A percentile compares a stretch with the other conserved stretches of the same genome.
phyloP scores from a whole-genome alignment of 2,888 invertebrate genomes.

The Ernsta delagoae region DNA sequence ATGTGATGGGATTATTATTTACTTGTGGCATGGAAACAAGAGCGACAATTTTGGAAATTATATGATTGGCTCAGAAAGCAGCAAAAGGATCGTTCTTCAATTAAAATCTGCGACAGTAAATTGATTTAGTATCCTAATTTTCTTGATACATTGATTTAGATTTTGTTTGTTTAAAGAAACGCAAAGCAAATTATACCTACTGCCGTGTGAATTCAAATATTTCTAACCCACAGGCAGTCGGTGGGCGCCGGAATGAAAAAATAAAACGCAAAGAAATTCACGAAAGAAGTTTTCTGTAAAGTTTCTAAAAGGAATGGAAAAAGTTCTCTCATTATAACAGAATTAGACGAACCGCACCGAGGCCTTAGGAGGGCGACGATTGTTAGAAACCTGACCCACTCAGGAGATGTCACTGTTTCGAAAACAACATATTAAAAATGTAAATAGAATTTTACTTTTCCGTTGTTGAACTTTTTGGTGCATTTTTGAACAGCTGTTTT shows the following conservation, averaged over 20 bases:
- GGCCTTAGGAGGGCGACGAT: slow-evolving; percentile 49
- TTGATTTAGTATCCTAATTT: no score
- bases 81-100: no score
- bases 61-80: no score
- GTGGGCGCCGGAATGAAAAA: slow-evolving; percentile 50
- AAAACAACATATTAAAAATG: background rate
- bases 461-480: no score
- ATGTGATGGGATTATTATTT: no score
- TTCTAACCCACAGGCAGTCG: slow-evolving; percentile 48
- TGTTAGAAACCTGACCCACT: slow-evolving; percentile 40
- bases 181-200: background rate
- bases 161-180: no score
- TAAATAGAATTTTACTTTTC: background rate
- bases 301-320: slow-evolving; percentile 68
- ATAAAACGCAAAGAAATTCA: slow-evolving; percentile 57
- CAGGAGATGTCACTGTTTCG: slow-evolving; percentile 14
- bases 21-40: no score
- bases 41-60: no score
- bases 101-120: no score
- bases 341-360: slow-evolving; percentile 59
- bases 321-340: slow-evolving; percentile 77
- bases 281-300: slow-evolving; percentile 51
- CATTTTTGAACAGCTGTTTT: no score
- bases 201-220: slow-evolving; percentile 33
- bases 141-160: no score